Base-by-base conservation (phyloP, 92 coral and sea anemone species). In the Porites divaricata region DNA sequence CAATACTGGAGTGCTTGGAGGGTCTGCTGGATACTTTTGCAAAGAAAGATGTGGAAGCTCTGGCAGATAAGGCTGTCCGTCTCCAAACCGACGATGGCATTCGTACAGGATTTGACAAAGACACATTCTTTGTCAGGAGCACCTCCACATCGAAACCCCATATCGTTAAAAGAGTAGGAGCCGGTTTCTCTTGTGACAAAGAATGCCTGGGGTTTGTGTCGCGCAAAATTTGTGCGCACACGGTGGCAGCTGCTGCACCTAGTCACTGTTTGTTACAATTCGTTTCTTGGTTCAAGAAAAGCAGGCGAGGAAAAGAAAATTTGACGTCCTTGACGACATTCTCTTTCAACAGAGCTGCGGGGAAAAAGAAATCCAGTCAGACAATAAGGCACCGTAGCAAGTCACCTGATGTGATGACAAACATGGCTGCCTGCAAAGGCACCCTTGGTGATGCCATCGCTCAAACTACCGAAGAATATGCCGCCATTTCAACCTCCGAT, bases 151-250 rank as follows among this genome's bases (percentile, higher is more conserved):
- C 26, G 14, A 56, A 24, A 19, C 88, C 88, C 2, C 92, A 83
- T 26, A 52, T 45, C 9, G 85, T 88, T 22, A 83, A 88, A 77
- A 70, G 73, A 54, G 58, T 88, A 19, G 51, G 72, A 6, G 87
- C 79, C 1, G 58, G 74, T 19, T 88, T 11, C 61, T 53, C 41
- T 45, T 88, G 88, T 23, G 85, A 88, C 70, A 83, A 76, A 52
- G 80, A 78, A 20, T 83, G 85, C 64, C 77, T 88, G 35, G 88
- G 92, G 15, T 88, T 76, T 65, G 63, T 50, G 53, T 63, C 88
- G 14, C 48, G 88, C 2, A 87, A 87, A 41, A 63, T 81, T 14
- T 87, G 91, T 57, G 67, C 84, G 1, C 88, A 83, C 68, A 66
- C 70, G 1, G 41, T 83, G 2, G 83, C 88, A 20, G 88, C 61